Conservation (phyloP, 2,113 vertebrate species). For the Hemiprocne comata region DNA sequence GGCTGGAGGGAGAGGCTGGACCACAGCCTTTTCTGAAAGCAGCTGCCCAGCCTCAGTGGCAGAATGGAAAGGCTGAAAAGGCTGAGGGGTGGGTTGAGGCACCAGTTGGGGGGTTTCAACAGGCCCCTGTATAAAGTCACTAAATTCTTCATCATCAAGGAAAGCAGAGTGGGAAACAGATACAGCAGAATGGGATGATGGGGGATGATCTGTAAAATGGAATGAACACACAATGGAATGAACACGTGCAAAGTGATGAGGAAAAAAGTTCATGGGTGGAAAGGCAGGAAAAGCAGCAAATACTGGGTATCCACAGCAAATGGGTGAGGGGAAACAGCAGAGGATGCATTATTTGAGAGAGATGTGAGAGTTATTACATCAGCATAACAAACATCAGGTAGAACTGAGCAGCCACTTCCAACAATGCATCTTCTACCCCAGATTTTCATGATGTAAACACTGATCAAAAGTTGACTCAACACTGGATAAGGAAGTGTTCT, state of each 20-base stretch:
- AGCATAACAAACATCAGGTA: not conserved
- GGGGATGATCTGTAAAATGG: constrained; percentile 93
- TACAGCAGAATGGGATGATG: constrained; percentile 89
- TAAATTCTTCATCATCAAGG: constrained; percentile 93
- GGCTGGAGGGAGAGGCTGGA: constrained; percentile 81
- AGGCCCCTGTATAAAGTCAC: constrained; percentile 96
- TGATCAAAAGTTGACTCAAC: not conserved
- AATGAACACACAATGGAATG: constrained; percentile 81
- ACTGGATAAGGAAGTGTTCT: not conserved
- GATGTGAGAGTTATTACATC: not conserved
- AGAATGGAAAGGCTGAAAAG: constrained; percentile 74
- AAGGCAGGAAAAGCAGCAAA: not conserved
- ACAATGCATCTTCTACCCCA: not conserved
- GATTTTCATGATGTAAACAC: not conserved
- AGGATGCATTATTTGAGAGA: not conserved
- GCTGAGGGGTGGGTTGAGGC: constrained; percentile 75
- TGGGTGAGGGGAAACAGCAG: not conserved
- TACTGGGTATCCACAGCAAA: not conserved
- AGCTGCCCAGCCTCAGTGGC: constrained; percentile 71
- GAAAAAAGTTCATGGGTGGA: not conserved
- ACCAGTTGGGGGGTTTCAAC: constrained; percentile 72
- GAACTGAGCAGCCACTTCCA: constrained; percentile 18
- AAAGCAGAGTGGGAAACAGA: constrained; percentile 85
- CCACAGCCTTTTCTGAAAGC: constrained; percentile 75
- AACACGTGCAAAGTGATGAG: constrained; percentile 68